These are phyloP conservation scores for Myopa testacea DNA, from an alignment of 2,888 invertebrate species.

Conservation along the genomic window DNA sequence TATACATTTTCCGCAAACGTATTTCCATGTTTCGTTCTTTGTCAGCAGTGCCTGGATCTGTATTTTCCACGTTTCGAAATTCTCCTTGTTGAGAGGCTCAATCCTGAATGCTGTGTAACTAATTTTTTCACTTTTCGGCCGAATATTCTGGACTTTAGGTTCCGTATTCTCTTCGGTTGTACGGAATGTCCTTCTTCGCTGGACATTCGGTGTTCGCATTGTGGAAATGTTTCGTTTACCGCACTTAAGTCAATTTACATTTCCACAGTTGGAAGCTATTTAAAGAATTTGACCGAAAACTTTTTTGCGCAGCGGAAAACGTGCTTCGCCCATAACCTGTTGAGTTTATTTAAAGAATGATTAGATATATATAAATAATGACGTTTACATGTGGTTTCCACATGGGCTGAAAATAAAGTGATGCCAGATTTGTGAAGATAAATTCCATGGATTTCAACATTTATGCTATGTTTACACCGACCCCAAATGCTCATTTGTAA, in stretches of 20 bases:
- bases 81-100: slow-evolving; percentile 10
- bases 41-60: slow-evolving; percentile 6
- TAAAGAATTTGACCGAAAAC: not conserved
- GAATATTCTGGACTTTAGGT: not conserved
- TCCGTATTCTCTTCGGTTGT: not conserved
- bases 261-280: not conserved
- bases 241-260: not conserved
- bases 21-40: slow-evolving; percentile 39
- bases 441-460: too few species aligned
- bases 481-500: too few species aligned
- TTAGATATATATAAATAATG: too few species aligned
- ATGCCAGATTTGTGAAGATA: too few species aligned
- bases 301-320: slow-evolving; percentile 5
- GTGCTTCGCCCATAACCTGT: slow-evolving; percentile 22
- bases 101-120: slow-evolving; percentile 5
- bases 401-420: too few species aligned
- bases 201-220: not conserved
- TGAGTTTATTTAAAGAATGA: too few species aligned
- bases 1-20: slow-evolving; percentile 28
- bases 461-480: too few species aligned
- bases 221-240: not conserved
- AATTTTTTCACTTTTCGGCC: not conserved
- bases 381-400: too few species aligned
- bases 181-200: not conserved
- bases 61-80: slow-evolving; percentile 28